Base-by-base conservation (phyloP, 2,113 vertebrate species). In the Eptesicus fuscus region DNA sequence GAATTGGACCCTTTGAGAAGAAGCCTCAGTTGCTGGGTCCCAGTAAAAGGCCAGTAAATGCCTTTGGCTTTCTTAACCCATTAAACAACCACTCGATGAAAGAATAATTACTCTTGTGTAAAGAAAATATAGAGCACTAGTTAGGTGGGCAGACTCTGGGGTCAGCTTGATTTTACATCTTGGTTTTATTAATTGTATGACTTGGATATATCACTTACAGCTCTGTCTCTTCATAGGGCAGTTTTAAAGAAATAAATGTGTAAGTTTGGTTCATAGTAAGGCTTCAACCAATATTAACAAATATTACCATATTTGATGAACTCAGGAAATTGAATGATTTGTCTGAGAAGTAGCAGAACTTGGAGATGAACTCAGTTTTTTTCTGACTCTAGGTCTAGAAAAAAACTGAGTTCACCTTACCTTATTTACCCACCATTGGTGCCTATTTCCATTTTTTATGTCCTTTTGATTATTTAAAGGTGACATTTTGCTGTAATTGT, bases 391-490 rank as follows among this genome's bases (percentile, higher is more conserved):
- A 61, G 30, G 40, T 61, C 59, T 74, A 65, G 61, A n/a, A n/a
- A n/a, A n/a, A n/a, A n/a, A n/a, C n/a, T n/a, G n/a, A 2, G 51
- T 71, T 12, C 1, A 2, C 51, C 2, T 13, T 16, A 47, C 18
- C 70, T 1, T 1, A 71, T 18, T 65, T 65, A 49, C 16, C 79
- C 25, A 32, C 7, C 4, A 2, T 10, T 40, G 9, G 14, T 63
- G 49, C 47, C 28, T 40, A 23, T 74, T 92, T 93, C 37, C 28
- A 71, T 35, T 67, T 44, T 82, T 44, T 87, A 63, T 11, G 5
- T 87, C n/a, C 13, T 65, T 94, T 89, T 32, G 17, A 89, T 71
- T 96, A 44, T 90, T 80, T 30, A 76, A 69, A 71, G 30, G 37
- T 49, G 61, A 23, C 16, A 7, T 80, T 95, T 91, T 94, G 42